These are phyloP conservation scores for Periplaneta americana DNA, from an alignment of 1,140 invertebrate species.

Conservation along the genomic window DNA sequence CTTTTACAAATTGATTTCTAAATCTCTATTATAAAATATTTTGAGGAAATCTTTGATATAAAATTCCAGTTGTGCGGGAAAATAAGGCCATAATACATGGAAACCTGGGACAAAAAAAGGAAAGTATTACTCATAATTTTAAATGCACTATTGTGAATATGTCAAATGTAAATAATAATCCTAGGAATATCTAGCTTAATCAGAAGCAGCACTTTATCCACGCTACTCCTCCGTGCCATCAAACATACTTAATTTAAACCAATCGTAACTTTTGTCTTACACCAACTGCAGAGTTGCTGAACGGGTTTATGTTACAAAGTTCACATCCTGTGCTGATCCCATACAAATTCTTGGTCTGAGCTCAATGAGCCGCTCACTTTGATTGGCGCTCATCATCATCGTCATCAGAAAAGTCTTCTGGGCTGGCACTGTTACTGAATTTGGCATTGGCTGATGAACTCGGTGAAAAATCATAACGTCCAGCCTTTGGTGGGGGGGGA, in stretches of 20 bases:
- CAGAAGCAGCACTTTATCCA: background rate
- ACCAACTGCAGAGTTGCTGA: background rate
- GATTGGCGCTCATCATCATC: constrained; percentile 39
- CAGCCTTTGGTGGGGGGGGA: constrained; percentile 45
- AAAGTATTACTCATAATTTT: background rate
- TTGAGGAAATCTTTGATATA: background rate
- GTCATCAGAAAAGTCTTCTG: constrained; percentile 42
- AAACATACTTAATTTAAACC: background rate
- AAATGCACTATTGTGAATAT: background rate
- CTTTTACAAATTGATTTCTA: background rate
- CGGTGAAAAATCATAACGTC: constrained; percentile 38
- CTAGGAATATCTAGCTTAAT: background rate
- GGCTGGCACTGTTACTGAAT: constrained; percentile 33
- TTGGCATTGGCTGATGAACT: background rate
- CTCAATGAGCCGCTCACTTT: constrained; percentile 28
- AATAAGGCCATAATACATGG: background rate
- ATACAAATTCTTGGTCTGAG: background rate
- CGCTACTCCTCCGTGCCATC: background rate
- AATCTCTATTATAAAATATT: background rate
- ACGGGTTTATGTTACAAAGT: no score
- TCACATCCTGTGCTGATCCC: no score
- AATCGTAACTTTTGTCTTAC: background rate
- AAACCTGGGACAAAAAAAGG: background rate
- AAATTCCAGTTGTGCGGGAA: background rate
- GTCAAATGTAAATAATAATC: background rate